Conservation (phyloP, 2,797 vertebrate genomes). For the Garrulus glandarius region DNA sequence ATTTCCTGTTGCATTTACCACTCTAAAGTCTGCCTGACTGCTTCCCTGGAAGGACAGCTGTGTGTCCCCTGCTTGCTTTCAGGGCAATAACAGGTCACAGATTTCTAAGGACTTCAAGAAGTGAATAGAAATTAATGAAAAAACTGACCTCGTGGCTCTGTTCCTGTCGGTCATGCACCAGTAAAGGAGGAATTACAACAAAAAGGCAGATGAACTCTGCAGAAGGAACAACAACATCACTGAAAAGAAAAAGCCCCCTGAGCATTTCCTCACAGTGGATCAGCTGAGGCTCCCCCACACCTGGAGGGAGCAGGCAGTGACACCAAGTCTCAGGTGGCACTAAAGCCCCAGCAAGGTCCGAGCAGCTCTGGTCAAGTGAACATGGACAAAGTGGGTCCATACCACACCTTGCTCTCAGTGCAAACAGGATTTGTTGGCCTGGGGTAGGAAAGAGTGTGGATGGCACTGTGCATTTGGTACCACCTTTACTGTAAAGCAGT, state of each 20-base stretch:
- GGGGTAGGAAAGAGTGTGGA: neutral
- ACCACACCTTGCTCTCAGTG: neutral
- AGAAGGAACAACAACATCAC: neutral
- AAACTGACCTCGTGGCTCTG: neutral
- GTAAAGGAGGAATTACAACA: neutral
- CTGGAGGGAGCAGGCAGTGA: fast-evolving
- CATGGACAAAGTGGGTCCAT: fast-evolving
- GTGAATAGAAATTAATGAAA: neutral
- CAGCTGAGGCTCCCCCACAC: neutral
- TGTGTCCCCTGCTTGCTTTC: neutral
- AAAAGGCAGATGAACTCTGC: neutral
- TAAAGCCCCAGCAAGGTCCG: neutral
- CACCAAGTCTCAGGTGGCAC: neutral
- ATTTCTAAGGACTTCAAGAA: neutral
- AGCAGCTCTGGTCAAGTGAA: neutral
- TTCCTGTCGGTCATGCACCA: neutral
- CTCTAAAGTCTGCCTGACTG: neutral
- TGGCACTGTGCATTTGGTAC: neutral
- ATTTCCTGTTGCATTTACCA: neutral
- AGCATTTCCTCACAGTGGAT: fast-evolving
- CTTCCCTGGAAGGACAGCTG: neutral
- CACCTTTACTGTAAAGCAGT: neutral
- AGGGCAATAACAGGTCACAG: neutral
- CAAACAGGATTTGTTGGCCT: neutral
- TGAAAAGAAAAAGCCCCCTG: neutral